phyloP scores from a whole-genome alignment of 2,888 invertebrate genomes.

The Pherbina coryleti region DNA sequence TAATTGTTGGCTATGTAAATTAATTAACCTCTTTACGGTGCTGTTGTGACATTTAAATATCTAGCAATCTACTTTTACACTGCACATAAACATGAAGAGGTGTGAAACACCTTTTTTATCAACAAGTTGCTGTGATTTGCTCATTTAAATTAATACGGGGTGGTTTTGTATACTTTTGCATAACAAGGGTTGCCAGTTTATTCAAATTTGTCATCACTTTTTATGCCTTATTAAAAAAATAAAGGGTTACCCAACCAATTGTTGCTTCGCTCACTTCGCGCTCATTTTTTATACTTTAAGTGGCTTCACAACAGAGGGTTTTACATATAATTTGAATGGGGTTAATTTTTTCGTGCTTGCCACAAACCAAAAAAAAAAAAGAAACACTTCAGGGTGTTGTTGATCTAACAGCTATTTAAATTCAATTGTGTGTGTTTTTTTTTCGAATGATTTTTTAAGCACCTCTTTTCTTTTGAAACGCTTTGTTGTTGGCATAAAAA shows the following conservation, averaged over 20 bases:
- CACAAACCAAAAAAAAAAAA: neutral
- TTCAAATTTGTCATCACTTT: slow-evolving; percentile 16
- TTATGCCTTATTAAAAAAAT: neutral
- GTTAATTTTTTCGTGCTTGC: neutral
- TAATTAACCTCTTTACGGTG: neutral
- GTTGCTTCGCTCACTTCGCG: slow-evolving; percentile 3
- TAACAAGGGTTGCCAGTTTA: slow-evolving; percentile 11
- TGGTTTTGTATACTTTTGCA: slow-evolving; percentile 12
- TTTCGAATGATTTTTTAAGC: neutral
- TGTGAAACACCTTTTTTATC: no score
- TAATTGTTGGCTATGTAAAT: slow-evolving; percentile 20
- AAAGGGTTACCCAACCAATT: slow-evolving; percentile 40
- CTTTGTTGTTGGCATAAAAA: slow-evolving; percentile 10
- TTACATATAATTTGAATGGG: slow-evolving; percentile 42
- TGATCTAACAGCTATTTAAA: slow-evolving; percentile 7
- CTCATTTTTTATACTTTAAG: neutral
- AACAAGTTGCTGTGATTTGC: no score
- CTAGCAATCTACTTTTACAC: no score
- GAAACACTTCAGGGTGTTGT: slow-evolving; percentile 18
- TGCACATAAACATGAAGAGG: no score
- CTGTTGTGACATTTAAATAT: slow-evolving; percentile 15
- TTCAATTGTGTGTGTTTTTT: neutral
- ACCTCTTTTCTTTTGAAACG: neutral
- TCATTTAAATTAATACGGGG: neutral
- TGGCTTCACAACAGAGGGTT: slow-evolving; percentile 4